A percentile compares a stretch with the other conserved stretches of the same genome.
Conservation (phyloP, 37 sponge, comb jelly and placozoan species). For the Chondrilla cf. caribensis region DNA sequence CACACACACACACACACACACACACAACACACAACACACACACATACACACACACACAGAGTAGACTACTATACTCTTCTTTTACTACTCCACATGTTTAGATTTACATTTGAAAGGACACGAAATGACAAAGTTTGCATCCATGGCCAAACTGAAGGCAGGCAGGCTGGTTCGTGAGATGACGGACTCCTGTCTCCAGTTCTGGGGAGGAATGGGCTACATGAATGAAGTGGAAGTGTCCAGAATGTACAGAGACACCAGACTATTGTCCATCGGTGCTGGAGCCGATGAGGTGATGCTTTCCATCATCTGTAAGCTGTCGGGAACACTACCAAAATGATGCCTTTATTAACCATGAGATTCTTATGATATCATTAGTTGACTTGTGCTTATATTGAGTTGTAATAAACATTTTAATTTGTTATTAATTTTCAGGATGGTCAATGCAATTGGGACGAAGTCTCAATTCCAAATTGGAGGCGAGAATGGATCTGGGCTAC, state of each 20-base stretch:
- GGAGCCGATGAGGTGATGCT: constrained; percentile 98
- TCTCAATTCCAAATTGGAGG: no score
- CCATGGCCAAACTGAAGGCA: constrained; percentile 95
- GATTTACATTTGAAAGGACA: constrained; percentile 65
- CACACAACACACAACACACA: no score
- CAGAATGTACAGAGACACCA: constrained; percentile 67
- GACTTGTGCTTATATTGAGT: no score
- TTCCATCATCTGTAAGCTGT: constrained; percentile 80
- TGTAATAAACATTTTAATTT: no score
- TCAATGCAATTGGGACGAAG: no score
- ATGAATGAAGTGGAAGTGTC: constrained; percentile 80
- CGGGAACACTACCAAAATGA: constrained; percentile 66
- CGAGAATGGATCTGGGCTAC: no score
- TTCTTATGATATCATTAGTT: no score
- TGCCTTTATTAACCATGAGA: no score
- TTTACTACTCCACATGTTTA: not conserved
- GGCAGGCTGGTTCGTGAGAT: constrained; percentile 76
- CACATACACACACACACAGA: not conserved
- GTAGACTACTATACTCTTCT: not conserved
- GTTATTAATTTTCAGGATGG: no score
- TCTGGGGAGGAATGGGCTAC: constrained; percentile 99
- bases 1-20: no score
- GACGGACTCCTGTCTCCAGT: constrained; percentile 87
- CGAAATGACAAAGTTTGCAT: constrained; percentile 89
- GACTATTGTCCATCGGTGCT: constrained; percentile 90